These are phyloP conservation scores for Notodonta dromedarius DNA, from an alignment of 2,888 invertebrate genomes.

Conservation along the genomic window DNA sequence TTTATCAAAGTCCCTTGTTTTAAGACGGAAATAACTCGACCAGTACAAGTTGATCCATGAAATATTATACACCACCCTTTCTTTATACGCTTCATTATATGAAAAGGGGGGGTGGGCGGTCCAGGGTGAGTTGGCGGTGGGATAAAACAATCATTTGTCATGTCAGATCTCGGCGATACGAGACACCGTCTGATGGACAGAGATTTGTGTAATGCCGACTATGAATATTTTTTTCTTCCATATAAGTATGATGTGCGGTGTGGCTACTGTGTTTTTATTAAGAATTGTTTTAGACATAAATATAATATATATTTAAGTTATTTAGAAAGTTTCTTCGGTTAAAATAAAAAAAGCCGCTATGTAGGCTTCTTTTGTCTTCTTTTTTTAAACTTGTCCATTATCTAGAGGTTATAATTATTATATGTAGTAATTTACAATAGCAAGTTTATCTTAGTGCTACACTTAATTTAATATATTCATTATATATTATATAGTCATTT, in stretches of 20 bases:
- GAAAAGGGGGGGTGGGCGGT: slow-evolving; percentile 29
- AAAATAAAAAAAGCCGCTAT: too few species aligned
- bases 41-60: slow-evolving; percentile 42
- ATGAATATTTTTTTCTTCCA: slow-evolving; percentile 65
- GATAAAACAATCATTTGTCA: slow-evolving; percentile 72
- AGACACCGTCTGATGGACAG: slow-evolving; percentile 69
- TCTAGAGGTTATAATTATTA: too few species aligned
- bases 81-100: slow-evolving; percentile 8
- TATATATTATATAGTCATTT: too few species aligned
- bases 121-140: slow-evolving; percentile 48
- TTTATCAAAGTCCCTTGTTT: slow-evolving; percentile 66
- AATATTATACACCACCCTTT: slow-evolving; percentile 11
- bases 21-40: slow-evolving; percentile 56
- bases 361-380: too few species aligned
- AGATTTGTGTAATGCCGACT: slow-evolving; percentile 72
- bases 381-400: too few species aligned
- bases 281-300: neutral
- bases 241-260: neutral
- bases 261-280: neutral
- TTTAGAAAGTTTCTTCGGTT: too few species aligned
- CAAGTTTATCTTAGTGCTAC: too few species aligned
- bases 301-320: too few species aligned
- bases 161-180: slow-evolving; percentile 76
- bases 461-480: too few species aligned
- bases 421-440: too few species aligned